Conservation (phyloP, 2,888 invertebrate genomes). For the Meiosimyza platycephala region DNA sequence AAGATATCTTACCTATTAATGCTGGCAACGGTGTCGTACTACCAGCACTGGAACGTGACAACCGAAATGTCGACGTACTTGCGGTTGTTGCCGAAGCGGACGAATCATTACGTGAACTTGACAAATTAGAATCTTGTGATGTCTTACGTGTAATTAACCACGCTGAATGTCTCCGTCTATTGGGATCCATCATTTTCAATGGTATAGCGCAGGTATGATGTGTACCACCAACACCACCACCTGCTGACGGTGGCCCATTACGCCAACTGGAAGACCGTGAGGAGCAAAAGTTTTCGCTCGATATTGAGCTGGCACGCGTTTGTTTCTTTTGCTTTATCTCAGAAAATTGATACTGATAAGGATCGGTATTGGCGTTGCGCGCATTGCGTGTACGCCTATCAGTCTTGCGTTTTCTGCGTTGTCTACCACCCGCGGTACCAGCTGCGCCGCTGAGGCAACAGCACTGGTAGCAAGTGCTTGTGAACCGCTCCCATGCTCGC, state of each 20-base stretch:
- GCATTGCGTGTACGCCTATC: slow-evolving; percentile 52
- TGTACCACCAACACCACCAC: slow-evolving; percentile 31
- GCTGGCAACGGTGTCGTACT: slow-evolving; percentile 69
- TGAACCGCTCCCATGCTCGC: slow-evolving; percentile 67
- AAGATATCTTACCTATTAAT: slow-evolving; percentile 59
- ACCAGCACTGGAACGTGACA: slow-evolving; percentile 82
- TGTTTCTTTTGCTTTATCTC: slow-evolving; percentile 79
- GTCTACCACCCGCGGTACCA: slow-evolving; percentile 10
- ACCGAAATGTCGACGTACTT: slow-evolving; percentile 89
- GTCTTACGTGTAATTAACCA: slow-evolving; percentile 93
- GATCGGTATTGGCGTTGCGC: slow-evolving; percentile 71
- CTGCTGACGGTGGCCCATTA: slow-evolving; percentile 72
- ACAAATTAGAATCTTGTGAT: slow-evolving; percentile 91
- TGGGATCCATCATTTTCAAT: slow-evolving; percentile 74
- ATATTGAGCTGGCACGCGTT: slow-evolving; percentile 83
- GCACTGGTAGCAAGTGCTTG: slow-evolving; percentile 54
- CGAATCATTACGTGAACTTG: slow-evolving; percentile 91
- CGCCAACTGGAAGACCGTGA: slow-evolving; percentile 90
- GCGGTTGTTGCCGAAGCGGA: slow-evolving; percentile 91
- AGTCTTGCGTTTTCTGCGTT: slow-evolving; percentile 50
- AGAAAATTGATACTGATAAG: slow-evolving; percentile 80
- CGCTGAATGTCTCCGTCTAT: slow-evolving; percentile 82
- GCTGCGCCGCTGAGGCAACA: slow-evolving; percentile 43
- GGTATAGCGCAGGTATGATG: slow-evolving; percentile 78
- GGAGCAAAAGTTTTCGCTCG: slow-evolving; percentile 91